Percentiles rank a stretch among this genome's conserved stretches.
Conservation (phyloP, 2,888 invertebrate species). For the Lithophane ornitopus region DNA sequence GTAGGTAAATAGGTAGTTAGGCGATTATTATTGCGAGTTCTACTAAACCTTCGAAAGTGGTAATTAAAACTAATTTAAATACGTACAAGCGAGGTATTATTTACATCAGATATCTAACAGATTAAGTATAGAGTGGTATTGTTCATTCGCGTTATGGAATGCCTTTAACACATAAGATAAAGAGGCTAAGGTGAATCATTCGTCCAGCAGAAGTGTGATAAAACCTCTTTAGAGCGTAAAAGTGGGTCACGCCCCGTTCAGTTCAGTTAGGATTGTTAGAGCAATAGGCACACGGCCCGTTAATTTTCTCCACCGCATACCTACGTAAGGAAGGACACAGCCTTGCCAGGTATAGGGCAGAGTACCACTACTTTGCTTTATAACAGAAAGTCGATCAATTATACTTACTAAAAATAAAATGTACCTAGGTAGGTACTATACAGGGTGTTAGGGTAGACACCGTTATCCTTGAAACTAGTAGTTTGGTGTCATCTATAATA, state of each 20-base stretch:
- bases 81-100: conserved; percentile 34
- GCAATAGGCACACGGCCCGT: conserved; percentile 50
- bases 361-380: neutral
- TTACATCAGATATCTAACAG: conserved; percentile 45
- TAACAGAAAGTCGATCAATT: neutral
- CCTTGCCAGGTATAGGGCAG: conserved; percentile 43
- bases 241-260: conserved; percentile 75
- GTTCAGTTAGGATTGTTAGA: conserved; percentile 67
- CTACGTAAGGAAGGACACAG: conserved; percentile 63
- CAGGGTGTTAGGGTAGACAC: no score
- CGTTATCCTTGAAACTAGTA: no score
- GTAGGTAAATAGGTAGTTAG: neutral
- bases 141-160: conserved; percentile 62
- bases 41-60: conserved; percentile 34
- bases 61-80: conserved; percentile 56
- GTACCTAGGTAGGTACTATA: no score
- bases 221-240: conserved; percentile 73
- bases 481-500: no score
- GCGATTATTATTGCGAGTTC: conserved; percentile 14
- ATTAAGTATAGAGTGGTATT: conserved; percentile 55
- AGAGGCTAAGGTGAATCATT: conserved; percentile 76
- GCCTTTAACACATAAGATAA: conserved; percentile 72
- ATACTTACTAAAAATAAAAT: neutral
- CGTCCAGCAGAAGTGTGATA: conserved; percentile 76
- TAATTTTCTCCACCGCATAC: conserved; percentile 61